Conservation (phyloP, 2,113 vertebrate species). For the Nycticorax nycticorax region DNA sequence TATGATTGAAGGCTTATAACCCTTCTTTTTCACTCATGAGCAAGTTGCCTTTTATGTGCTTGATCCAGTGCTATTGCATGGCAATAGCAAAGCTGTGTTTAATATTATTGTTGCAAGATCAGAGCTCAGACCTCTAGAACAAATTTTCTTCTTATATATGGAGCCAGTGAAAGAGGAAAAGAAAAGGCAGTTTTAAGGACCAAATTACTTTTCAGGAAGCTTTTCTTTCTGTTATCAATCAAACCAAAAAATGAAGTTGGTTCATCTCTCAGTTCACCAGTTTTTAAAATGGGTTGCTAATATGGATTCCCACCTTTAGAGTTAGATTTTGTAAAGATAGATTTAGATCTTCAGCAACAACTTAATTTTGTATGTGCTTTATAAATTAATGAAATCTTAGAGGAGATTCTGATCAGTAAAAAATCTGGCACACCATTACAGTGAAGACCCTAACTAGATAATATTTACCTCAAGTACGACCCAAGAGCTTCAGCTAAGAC, state of each 20-base stretch:
- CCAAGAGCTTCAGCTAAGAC: not conserved
- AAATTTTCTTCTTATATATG: not conserved
- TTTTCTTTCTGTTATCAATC: not conserved
- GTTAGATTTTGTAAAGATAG: not conserved
- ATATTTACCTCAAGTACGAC: not conserved
- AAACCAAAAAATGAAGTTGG: not conserved
- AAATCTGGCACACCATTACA: not conserved
- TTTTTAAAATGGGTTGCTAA: not conserved
- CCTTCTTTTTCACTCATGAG: not conserved
- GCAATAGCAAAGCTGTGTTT: not conserved
- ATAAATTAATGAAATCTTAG: not conserved
- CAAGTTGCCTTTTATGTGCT: not conserved
- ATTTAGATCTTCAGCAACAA: not conserved
- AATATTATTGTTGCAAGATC: not conserved
- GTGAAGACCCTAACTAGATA: not conserved
- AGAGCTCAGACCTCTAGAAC: not conserved
- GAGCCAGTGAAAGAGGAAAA: not conserved
- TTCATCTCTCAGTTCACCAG: not conserved
- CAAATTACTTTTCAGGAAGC: not conserved
- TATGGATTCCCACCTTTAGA: not conserved
- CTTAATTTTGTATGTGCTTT: not conserved
- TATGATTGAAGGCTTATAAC: not conserved
- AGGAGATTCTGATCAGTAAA: not conserved
- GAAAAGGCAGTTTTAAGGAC: not conserved
- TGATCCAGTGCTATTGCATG: not conserved